Evolutionary conservation across 2,113 vertebrate genomes (phyloP).

Genomic region (Gasterosteus aculeatus): DNA sequence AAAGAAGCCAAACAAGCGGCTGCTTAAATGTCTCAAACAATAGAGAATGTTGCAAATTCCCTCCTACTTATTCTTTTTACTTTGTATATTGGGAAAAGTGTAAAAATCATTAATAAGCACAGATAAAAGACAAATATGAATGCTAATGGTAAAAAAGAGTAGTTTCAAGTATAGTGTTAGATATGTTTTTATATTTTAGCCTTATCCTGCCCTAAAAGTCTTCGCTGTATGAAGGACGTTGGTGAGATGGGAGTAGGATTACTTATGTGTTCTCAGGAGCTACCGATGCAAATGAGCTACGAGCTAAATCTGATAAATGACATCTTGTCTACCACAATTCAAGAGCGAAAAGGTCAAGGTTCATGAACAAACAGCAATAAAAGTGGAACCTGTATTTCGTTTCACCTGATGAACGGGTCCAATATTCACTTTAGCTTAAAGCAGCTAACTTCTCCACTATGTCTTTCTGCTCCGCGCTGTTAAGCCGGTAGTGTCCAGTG

Average conservation of each 20-base stretch:
- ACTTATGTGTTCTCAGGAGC: background rate
- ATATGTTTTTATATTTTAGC: too few species aligned
- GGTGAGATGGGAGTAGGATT: background rate
- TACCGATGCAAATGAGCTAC: background rate
- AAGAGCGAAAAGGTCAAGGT: background rate
- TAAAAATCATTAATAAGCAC: background rate
- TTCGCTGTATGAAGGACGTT: background rate
- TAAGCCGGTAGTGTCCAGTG: background rate
- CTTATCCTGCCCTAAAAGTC: background rate
- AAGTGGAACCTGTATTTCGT: background rate
- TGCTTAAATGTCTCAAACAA: background rate
- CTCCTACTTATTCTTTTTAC: background rate
- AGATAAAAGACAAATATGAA: background rate
- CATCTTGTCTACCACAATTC: background rate
- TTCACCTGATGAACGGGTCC: too few species aligned
- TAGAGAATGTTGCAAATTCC: background rate
- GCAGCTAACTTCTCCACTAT: background rate
- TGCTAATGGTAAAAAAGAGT: background rate
- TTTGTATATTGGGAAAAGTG: background rate
- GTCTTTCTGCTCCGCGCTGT: background rate
- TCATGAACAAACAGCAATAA: background rate
- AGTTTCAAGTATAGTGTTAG: too few species aligned
- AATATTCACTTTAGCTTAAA: background rate
- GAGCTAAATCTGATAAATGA: background rate
- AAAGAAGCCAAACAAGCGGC: too few species aligned